A percentile compares a stretch with the other conserved stretches of the same genome.
phyloP scores from a whole-genome alignment of 2,888 invertebrate species.

The Merodon equestris region DNA sequence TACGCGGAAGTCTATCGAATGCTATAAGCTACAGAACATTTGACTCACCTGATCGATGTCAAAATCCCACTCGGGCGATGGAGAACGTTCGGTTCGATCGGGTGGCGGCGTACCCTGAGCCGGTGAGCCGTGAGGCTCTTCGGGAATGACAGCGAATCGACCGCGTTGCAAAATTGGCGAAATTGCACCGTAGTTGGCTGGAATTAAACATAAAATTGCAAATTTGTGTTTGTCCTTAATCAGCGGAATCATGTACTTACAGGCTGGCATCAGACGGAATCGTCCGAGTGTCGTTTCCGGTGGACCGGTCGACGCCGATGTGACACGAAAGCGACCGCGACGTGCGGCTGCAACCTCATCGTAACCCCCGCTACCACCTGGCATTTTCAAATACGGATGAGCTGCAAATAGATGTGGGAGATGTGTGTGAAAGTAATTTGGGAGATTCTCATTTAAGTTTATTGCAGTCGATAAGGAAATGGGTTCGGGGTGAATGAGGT shows the following conservation, averaged over 20 bases:
- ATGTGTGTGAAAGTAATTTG: too few species aligned
- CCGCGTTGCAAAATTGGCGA: constrained; percentile 78
- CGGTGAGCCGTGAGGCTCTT: constrained; percentile 79
- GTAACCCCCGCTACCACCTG: constrained; percentile 72
- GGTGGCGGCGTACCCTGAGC: constrained; percentile 75
- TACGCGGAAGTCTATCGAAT: too few species aligned
- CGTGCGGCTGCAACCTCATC: constrained; percentile 78
- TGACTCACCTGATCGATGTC: constrained; percentile 77
- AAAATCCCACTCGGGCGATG: constrained; percentile 79
- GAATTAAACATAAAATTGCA: constrained; percentile 35
- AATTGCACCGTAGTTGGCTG: constrained; percentile 78
- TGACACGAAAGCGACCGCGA: constrained; percentile 81
- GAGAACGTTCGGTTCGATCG: constrained; percentile 74
- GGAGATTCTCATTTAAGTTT: too few species aligned
- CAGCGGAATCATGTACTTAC: constrained; percentile 71
- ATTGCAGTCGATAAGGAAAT: too few species aligned
- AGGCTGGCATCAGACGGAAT: constrained; percentile 78
- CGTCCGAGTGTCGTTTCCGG: constrained; percentile 78
- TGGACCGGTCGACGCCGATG: constrained; percentile 77
- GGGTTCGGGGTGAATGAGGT: too few species aligned
- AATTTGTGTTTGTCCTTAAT: neutral
- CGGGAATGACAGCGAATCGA: constrained; percentile 79
- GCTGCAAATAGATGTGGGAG: too few species aligned
- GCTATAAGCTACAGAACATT: neutral
- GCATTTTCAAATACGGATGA: constrained; percentile 60